phyloP scores from a whole-genome alignment of 2,888 invertebrate species.

The Buathra laborator region DNA sequence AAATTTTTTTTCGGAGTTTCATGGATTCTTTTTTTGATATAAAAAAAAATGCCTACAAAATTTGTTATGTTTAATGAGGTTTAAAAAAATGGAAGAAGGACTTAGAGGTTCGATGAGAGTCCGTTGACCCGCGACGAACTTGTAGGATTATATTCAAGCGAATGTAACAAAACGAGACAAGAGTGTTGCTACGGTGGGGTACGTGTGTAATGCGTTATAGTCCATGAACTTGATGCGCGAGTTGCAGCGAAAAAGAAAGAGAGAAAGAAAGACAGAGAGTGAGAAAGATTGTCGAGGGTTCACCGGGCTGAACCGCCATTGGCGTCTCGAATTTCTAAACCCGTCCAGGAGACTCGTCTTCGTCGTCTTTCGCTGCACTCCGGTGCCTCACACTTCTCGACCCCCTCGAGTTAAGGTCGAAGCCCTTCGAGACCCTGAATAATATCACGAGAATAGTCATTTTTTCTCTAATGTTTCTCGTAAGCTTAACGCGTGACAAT shows the following conservation, averaged over 20 bases:
- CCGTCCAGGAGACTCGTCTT: constrained; percentile 49
- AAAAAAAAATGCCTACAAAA: neutral
- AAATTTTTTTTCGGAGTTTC: neutral
- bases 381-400: constrained; percentile 7
- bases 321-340: constrained; percentile 66
- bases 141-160: constrained; percentile 43
- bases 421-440: neutral
- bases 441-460: neutral
- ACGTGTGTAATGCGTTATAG: constrained; percentile 34
- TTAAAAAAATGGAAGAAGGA: neutral
- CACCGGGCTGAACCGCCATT: constrained; percentile 40
- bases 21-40: neutral
- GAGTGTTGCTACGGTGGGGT: constrained; percentile 10
- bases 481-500: neutral
- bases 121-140: constrained; percentile 56
- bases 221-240: constrained; percentile 24
- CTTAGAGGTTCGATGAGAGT: constrained; percentile 28
- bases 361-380: constrained; percentile 25
- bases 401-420: constrained; percentile 6
- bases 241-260: constrained; percentile 9
- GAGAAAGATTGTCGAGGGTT: constrained; percentile 40
- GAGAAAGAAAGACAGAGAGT: neutral
- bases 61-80: neutral
- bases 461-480: neutral
- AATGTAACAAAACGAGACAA: constrained; percentile 31